phyloP scores from a whole-genome alignment of 92 coral and sea anemone species.

The Phenganax stokvisi region DNA sequence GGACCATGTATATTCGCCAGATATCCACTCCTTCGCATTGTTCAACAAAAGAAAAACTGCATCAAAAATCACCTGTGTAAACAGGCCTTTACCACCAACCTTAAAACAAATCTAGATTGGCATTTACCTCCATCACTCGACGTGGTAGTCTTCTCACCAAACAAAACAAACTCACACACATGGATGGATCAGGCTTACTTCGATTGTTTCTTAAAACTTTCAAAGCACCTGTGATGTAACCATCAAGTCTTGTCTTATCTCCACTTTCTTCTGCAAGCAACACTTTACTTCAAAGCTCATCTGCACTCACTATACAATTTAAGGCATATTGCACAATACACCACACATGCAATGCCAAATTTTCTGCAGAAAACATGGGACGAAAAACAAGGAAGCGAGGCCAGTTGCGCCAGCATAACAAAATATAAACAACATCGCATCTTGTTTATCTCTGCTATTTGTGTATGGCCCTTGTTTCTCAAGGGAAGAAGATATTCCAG shows the following conservation, averaged over 20 bases:
- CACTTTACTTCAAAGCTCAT: conserved; percentile 70
- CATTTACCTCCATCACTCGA: conserved; percentile 73
- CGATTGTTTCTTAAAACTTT: conserved; percentile 68
- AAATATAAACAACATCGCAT: too few species aligned
- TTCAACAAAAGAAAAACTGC: too few species aligned
- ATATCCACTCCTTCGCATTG: too few species aligned
- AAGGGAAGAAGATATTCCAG: too few species aligned
- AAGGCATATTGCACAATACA: neutral
- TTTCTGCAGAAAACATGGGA: too few species aligned
- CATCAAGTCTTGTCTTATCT: conserved; percentile 66
- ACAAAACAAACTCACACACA: conserved; percentile 59
- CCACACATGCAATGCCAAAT: too few species aligned
- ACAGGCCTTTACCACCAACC: neutral
- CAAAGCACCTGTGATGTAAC: conserved; percentile 78
- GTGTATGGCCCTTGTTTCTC: too few species aligned
- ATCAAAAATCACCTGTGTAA: too few species aligned
- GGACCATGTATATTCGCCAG: too few species aligned
- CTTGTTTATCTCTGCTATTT: too few species aligned
- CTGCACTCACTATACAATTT: conserved; percentile 57
- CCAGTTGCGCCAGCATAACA: too few species aligned
- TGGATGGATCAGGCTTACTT: conserved; percentile 73
- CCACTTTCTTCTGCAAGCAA: conserved; percentile 80
- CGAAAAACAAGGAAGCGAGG: too few species aligned
- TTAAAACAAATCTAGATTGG: neutral
- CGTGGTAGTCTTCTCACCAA: conserved; percentile 80